These are phyloP conservation scores for Clarias platycephalus DNA, from an alignment of 2,797 vertebrate species.

Conservation along the genomic window DNA sequence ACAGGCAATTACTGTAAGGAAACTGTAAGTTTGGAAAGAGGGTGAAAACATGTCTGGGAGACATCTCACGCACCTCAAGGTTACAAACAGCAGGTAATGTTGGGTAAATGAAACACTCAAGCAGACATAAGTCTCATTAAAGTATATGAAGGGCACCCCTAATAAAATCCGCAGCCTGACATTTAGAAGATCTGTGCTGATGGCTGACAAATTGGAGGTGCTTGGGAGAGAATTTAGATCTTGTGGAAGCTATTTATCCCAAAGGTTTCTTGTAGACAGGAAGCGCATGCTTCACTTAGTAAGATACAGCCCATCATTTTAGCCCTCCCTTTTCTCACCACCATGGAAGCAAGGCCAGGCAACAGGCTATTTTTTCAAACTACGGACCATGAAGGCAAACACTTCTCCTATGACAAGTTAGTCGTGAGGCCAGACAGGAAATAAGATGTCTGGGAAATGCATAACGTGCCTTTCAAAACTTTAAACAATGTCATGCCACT, in stretches of 20 bases:
- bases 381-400: conserved; percentile 24
- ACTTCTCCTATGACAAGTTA: conserved; percentile 20
- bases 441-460: conserved; percentile 22
- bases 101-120: conserved; percentile 78
- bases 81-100: conserved; percentile 70
- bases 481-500: not conserved
- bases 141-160: conserved; percentile 78
- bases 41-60: conserved; percentile 54
- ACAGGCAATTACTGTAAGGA: conserved; percentile 60
- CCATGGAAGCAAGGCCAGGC: conserved; percentile 30
- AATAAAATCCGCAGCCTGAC: conserved; percentile 80
- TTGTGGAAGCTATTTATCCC: conserved; percentile 75
- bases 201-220: conserved; percentile 80
- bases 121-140: conserved; percentile 82
- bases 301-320: conserved; percentile 28
- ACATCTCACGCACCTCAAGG: conserved; percentile 68
- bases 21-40: conserved; percentile 57
- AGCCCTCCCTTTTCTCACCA: conserved; percentile 25
- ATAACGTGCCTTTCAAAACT: not conserved
- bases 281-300: conserved; percentile 63
- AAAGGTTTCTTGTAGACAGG: conserved; percentile 68
- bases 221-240: conserved; percentile 61
- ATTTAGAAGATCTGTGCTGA: conserved; percentile 78
- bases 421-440: conserved; percentile 17
- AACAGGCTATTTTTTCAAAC: conserved; percentile 24